Base-by-base conservation (phyloP, 2,797 vertebrate species). In the Apodemus agrarius region DNA sequence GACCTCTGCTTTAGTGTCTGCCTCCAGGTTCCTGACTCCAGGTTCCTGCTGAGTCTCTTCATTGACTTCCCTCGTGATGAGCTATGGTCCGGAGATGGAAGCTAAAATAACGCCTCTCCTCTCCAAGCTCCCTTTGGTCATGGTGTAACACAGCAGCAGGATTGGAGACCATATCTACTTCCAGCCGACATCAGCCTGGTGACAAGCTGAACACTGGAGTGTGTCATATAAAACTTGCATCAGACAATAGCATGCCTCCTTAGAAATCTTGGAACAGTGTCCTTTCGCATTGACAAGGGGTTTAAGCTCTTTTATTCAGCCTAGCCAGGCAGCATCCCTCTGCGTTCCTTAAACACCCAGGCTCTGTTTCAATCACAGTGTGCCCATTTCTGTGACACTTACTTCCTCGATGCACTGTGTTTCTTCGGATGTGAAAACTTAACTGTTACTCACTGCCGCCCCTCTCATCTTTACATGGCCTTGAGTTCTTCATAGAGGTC, bases 351-450 rank as follows among this genome's bases (percentile, higher is more conserved):
- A 52, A 90, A 24, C 13, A 54, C 10, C 37, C 26, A 87, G 89
- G 29, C 21, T 97, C 31, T 86, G 54, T 31, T 67, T 37, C 21
- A 67, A 43, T 54, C 7, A 57, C 57, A 11, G 87, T 63, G 31
- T 37, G 63, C 40, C 57, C 83, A 90, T n/a, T 69, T 93, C 10
- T 85, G 57, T 43, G 21, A 40, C 49, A 17, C 17, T 81, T 81
- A 11, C n/a, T 49, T 37, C 72, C 49, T 93, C 74, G 37, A 52
- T 57, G 74, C 83, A 90, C 46, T 46, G 10, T 21, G 2, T 88
- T 78, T 85, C 31, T 59, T 91, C 37, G 81, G 72, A 78, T 67
- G 31, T 65, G 46, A 93, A 95, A 84, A 19, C n/a, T 52, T 95
- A 54, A 84, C 72, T 72, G 17, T 31, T 40, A 29, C 37, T 54